These are phyloP conservation scores for Cotesia vestalis DNA, from an alignment of 1,140 invertebrate species.

Conservation along the genomic window DNA sequence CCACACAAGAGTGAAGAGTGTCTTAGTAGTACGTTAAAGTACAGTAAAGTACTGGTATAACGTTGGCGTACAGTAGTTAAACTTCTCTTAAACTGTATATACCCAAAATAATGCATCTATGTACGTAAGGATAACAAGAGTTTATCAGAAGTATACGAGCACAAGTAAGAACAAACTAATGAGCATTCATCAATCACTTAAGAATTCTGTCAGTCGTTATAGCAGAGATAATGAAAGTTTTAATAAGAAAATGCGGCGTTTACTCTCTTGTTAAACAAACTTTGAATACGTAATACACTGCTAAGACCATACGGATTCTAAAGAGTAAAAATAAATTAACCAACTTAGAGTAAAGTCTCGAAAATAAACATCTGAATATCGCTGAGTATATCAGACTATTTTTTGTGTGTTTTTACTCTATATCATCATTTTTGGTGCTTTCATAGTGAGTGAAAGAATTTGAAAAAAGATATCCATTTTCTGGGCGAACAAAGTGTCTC, in stretches of 20 bases:
- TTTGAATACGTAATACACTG: slow-evolving; percentile 2
- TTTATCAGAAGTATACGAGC: no score
- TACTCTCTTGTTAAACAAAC: neutral
- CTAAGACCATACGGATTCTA: neutral
- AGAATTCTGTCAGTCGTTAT: neutral
- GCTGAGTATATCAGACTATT: no score
- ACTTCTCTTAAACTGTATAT: neutral
- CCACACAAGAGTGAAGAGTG: slow-evolving; percentile 15
- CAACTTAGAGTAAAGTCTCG: no score
- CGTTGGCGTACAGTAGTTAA: neutral
- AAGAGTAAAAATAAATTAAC: neutral
- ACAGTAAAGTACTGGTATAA: no score
- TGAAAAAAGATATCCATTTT: no score
- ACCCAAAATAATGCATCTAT: no score
- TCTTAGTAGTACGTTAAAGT: neutral
- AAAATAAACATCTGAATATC: no score
- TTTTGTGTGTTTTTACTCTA: no score
- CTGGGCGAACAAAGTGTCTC: no score
- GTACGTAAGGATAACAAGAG: no score
- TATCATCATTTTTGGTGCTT: no score
- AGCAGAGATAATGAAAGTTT: slow-evolving; percentile 18
- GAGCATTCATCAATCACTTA: slow-evolving; percentile 33
- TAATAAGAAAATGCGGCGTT: slow-evolving; percentile 9
- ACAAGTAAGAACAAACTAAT: slow-evolving; percentile 13
- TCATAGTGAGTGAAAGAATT: no score